These are phyloP conservation scores for Dendrolimus pini DNA, from an alignment of 2,888 invertebrate species.

Conservation along the genomic window DNA sequence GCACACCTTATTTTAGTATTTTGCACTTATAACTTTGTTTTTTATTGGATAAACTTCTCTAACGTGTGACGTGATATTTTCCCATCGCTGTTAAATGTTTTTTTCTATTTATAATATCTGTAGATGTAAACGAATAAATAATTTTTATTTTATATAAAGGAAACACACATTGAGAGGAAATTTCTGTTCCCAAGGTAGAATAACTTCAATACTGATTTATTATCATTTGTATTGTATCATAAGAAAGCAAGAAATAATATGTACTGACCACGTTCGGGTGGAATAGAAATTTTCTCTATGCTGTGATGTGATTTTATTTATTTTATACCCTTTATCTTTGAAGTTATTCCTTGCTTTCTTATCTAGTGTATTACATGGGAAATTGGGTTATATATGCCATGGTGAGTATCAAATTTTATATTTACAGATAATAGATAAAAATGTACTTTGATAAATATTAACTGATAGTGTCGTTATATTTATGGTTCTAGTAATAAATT, in stretches of 20 bases:
- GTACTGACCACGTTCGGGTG: conserved; percentile 30
- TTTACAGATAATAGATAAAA: conserved; percentile 42
- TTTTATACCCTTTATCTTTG: conserved; percentile 25
- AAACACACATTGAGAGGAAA: conserved; percentile 64
- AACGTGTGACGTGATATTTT: conserved; percentile 35
- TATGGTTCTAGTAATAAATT: conserved; percentile 13
- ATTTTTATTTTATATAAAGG: conserved; percentile 15
- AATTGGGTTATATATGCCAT: conserved; percentile 52
- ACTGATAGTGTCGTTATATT: conserved; percentile 24
- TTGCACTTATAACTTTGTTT: conserved; percentile 25
- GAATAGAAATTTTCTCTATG: conserved; percentile 75
- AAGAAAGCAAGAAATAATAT: conserved; percentile 67
- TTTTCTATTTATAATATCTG: conserved; percentile 15
- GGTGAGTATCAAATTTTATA: conserved; percentile 54
- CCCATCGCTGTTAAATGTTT: conserved; percentile 51
- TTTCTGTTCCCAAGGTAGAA: conserved; percentile 73
- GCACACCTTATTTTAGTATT: conserved; percentile 11
- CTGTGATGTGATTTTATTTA: conserved; percentile 53
- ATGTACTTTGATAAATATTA: conserved; percentile 17
- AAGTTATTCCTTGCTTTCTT: conserved; percentile 73
- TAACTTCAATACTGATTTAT: conserved; percentile 34
- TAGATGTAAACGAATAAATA: conserved; percentile 21
- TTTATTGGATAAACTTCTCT: conserved; percentile 10
- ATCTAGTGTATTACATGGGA: conserved; percentile 54
- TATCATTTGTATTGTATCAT: conserved; percentile 25